Evolutionary conservation across 1,140 invertebrate species (phyloP).

Genomic region (Plectrocnemia conspersa): DNA sequence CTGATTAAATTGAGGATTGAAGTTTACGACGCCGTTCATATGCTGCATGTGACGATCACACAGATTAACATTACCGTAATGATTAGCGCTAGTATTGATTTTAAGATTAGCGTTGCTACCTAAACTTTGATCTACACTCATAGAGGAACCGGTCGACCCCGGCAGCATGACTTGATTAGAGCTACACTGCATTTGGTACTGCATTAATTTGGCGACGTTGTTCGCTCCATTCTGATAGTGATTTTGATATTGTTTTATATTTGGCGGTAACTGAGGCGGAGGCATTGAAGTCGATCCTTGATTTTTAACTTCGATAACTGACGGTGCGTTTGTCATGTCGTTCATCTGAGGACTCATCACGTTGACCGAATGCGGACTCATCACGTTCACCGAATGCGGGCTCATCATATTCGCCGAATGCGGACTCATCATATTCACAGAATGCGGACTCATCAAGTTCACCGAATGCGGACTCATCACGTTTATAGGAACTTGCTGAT

Average conservation of each 20-base stretch:
- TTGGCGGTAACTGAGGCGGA: constrained; percentile 30
- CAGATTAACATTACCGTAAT: constrained; percentile 39
- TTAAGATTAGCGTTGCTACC: constrained; percentile 31
- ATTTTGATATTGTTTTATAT: constrained; percentile 39
- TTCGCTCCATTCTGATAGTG: constrained; percentile 9
- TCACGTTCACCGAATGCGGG: constrained; percentile 40
- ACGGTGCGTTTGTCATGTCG: constrained; percentile 30
- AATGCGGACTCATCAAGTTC: constrained; percentile 17
- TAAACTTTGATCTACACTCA: constrained; percentile 32
- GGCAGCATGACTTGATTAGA: constrained; percentile 25
- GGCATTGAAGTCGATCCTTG: constrained; percentile 14
- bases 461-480: constrained; percentile 26
- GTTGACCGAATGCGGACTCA: constrained; percentile 43
- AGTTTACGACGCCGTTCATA: no score
- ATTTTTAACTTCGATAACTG: background rate
- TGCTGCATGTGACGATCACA: constrained; percentile 28
- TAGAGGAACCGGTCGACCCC: constrained; percentile 27
- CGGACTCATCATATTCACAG: constrained; percentile 16
- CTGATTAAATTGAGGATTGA: no score
- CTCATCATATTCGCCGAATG: constrained; percentile 46
- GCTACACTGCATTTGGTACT: constrained; percentile 32
- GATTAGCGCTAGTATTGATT: constrained; percentile 17
- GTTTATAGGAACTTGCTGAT: constrained; percentile 17
- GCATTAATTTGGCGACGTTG: constrained; percentile 28
- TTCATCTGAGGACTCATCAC: constrained; percentile 42